phyloP scores from a whole-genome alignment of 2,113 vertebrate genomes.

The Electrona antarctica region DNA sequence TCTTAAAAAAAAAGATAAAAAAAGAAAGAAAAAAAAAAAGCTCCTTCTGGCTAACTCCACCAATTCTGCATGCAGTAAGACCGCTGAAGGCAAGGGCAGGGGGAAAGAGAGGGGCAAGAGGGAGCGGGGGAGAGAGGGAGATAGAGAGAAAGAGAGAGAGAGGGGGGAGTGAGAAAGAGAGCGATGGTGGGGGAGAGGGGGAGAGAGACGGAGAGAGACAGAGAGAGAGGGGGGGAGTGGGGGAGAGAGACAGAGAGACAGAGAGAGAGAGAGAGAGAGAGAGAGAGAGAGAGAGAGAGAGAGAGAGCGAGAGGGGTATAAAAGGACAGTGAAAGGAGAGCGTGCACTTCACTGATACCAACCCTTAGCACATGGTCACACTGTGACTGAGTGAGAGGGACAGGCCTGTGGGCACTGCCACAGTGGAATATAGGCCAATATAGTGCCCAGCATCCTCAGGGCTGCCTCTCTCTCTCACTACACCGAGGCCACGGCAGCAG shows the following conservation, averaged over 20 bases:
- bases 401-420: constrained; percentile 60
- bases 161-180: not conserved
- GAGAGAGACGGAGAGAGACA: constrained; percentile 49
- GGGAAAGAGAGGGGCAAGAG: not conserved
- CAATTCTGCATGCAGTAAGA: constrained; percentile 68
- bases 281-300: constrained; percentile 39
- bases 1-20: constrained; percentile 13
- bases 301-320: constrained; percentile 41
- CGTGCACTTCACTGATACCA: constrained; percentile 74
- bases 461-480: constrained; percentile 51
- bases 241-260: not conserved
- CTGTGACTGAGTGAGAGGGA: constrained; percentile 64
- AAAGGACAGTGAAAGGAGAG: constrained; percentile 53
- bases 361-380: constrained; percentile 58
- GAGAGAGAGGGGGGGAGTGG: constrained; percentile 2
- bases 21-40: constrained; percentile 37
- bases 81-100: constrained; percentile 50
- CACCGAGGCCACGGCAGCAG: constrained; percentile 39
- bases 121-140: no score
- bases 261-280: not conserved
- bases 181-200: constrained; percentile 29
- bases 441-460: constrained; percentile 55
- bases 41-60: constrained; percentile 69
- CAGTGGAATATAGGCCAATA: constrained; percentile 51
- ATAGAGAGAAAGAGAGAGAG: not conserved